These are phyloP conservation scores for Pristis pectinata DNA, from an alignment of 2,797 vertebrate species.

Conservation along the genomic window DNA sequence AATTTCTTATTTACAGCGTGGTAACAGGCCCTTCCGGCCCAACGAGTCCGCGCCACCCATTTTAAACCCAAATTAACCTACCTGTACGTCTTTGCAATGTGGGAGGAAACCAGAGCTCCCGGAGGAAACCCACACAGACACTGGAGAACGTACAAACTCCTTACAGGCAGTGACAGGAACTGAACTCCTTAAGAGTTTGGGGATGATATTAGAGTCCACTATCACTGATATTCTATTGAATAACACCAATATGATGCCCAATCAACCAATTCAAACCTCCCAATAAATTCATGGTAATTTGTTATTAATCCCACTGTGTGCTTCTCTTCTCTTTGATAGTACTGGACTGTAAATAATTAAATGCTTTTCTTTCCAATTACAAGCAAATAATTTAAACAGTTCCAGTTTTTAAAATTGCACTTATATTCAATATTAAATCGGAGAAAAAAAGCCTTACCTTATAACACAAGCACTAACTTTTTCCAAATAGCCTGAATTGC, in stretches of 20 bases:
- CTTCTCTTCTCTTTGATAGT: not conserved
- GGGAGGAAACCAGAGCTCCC: no score
- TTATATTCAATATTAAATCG: not conserved
- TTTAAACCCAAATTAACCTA: no score
- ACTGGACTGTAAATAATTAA: conserved; percentile 17
- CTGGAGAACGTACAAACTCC: no score
- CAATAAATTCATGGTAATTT: not conserved
- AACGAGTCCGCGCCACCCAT: no score
- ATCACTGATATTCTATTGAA: not conserved
- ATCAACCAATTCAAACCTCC: not conserved
- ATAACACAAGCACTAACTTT: conserved; percentile 24
- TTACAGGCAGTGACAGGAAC: no score
- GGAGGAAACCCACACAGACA: no score
- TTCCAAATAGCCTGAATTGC: conserved; percentile 5
- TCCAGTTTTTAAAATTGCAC: conserved; percentile 30
- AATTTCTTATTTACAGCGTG: no score
- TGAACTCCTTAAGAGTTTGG: not conserved
- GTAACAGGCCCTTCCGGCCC: no score
- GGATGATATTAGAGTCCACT: not conserved
- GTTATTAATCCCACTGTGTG: not conserved
- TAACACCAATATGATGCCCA: not conserved
- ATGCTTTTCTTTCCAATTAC: not conserved
- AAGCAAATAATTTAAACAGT: not conserved
- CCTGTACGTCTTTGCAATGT: no score
- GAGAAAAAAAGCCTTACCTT: not conserved